Evolutionary conservation across 2,113 vertebrate species (phyloP), one percentile per base, ranked within the genome.

Genomic region (Beaufortia kweichowensis): DNA sequence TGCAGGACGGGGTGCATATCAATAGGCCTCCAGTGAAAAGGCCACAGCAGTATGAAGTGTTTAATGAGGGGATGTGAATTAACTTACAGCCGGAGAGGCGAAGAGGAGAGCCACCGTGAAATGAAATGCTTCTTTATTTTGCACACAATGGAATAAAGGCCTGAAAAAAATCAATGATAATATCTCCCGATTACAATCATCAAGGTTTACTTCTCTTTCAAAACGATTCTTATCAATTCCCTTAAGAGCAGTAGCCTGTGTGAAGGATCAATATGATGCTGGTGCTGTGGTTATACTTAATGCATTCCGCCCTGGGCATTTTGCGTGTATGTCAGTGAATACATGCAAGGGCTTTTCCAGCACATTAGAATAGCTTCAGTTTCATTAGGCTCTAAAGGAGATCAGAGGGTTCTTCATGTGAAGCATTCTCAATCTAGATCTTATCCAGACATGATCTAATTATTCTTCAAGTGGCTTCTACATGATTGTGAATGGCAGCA

Each of bases 121-220:
- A 77, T 61, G 69, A 67, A 83, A 74, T 65, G 61, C 43, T 77
- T 55, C 77, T 81, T 79, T 85, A 75, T 83, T 80, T 80, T 79
- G 66, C 56, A 48, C 77, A 73, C 60, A 78, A 81, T 80, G 80
- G 77, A 78, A 78, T 75, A 80, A 81, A 28, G 62, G 56, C 68
- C 12, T 3, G 31, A 46, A 67, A n/a, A n/a, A 74, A 81, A 85
- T 84, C 82, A 74, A 84, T 82, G 76, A 75, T 75, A 76, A 77
- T 81, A 79, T 81, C 82, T 82, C 78, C 74, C 70, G 65, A 82
- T 86, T 77, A 77, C 79, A 84, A 82, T 86, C 78, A 81, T 82
- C 82, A 77, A 82, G 72, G 67, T 75, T 77, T 69, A 76, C 64
- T 79, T 81, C 78, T 79, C 73, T 85, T 77, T 76, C 31, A 41